These are phyloP conservation scores for Thereva nobilitata DNA, from an alignment of 2,888 invertebrate species.

Conservation along the genomic window DNA sequence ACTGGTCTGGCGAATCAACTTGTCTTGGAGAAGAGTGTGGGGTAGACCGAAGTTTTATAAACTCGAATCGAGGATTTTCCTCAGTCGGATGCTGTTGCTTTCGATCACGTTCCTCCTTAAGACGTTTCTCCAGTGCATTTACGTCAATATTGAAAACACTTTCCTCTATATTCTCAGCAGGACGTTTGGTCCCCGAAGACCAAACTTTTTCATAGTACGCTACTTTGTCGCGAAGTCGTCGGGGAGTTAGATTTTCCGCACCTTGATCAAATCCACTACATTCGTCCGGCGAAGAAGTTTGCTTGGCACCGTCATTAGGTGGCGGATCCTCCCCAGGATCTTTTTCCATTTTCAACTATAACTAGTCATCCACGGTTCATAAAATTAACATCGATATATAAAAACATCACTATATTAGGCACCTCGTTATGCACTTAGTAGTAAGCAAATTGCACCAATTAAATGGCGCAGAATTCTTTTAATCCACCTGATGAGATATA, in stretches of 20 bases:
- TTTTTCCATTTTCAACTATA: constrained; percentile 29
- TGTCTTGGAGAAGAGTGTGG: constrained; percentile 61
- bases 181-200: constrained; percentile 60
- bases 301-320: constrained; percentile 12
- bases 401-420: constrained; percentile 16
- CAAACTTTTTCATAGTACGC: constrained; percentile 81
- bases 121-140: constrained; percentile 64
- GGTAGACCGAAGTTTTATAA: constrained; percentile 65
- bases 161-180: constrained; percentile 48
- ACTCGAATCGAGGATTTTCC: constrained; percentile 64
- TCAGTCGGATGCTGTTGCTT: constrained; percentile 57
- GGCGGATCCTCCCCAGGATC: constrained; percentile 37
- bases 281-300: constrained; percentile 29
- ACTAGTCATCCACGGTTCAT: constrained; percentile 21
- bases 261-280: constrained; percentile 42
- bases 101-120: constrained; percentile 62
- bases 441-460: constrained; percentile 10
- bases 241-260: constrained; percentile 44
- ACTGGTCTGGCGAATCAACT: constrained; percentile 49
- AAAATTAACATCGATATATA: not conserved
- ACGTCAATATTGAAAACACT: constrained; percentile 61
- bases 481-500: not conserved
- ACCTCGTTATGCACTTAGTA: not conserved
- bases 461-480: constrained; percentile 2
- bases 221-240: constrained; percentile 72